A percentile compares a stretch with the other conserved stretches of the same genome.
Evolutionary conservation across 2,888 invertebrate species (phyloP).

Genomic region (Acanthoscelides obtectus): DNA sequence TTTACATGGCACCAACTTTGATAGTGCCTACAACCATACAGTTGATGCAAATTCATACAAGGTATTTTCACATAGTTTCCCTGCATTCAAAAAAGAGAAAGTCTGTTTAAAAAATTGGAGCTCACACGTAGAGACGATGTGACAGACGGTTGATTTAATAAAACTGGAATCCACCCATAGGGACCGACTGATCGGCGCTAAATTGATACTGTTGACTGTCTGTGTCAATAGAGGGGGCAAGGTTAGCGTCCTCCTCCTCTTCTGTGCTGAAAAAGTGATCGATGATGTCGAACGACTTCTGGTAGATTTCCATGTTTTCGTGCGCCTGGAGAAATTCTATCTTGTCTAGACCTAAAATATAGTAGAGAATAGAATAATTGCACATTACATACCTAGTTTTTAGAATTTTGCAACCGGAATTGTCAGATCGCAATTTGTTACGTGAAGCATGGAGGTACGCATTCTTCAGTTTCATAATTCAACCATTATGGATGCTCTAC

Average conservation of each 20-base stretch:
- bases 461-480: too few species aligned
- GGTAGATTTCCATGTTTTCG: constrained; percentile 94
- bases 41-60: too few species aligned
- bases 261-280: constrained; percentile 94
- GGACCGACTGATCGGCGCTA: constrained; percentile 64
- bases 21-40: too few species aligned
- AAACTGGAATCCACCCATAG: constrained; percentile 78
- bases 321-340: constrained; percentile 97
- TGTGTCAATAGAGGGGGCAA: constrained; percentile 73
- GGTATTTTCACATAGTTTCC: too few species aligned
- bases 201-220: constrained; percentile 70
- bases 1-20: too few species aligned
- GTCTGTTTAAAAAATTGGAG: not conserved
- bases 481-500: too few species aligned
- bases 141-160: constrained; percentile 43
- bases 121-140: not conserved
- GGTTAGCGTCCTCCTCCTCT: constrained; percentile 76
- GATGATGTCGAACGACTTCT: constrained; percentile 95
- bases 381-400: too few species aligned
- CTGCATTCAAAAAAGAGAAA: too few species aligned
- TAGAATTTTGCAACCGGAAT: too few species aligned
- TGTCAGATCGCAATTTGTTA: too few species aligned
- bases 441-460: too few species aligned
- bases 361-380: too few species aligned
- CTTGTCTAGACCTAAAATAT: constrained; percentile 83